phyloP scores from a whole-genome alignment of 2,113 vertebrate genomes.

The Hemiprocne comata region DNA sequence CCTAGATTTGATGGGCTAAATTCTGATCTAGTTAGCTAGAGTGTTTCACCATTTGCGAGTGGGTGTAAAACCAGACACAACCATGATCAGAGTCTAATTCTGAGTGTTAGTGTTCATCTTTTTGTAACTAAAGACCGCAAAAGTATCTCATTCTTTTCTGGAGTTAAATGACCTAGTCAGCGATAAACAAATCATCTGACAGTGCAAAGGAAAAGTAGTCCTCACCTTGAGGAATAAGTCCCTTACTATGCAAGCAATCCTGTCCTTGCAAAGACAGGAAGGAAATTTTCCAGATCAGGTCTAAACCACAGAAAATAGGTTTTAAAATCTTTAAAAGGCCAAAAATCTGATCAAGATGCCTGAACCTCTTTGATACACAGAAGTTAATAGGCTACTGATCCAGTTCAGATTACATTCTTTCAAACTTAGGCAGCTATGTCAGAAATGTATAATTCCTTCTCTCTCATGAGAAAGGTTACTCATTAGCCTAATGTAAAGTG shows the following conservation, averaged over 20 bases:
- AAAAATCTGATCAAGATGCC: fast-evolving
- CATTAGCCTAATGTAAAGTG: background rate
- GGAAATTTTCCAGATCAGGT: background rate
- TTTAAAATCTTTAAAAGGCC: background rate
- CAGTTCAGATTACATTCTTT: background rate
- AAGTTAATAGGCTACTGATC: background rate
- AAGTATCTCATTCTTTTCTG: background rate
- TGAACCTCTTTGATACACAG: background rate
- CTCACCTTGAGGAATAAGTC: background rate
- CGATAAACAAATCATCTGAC: background rate
- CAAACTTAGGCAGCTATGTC: background rate
- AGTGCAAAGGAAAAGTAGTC: background rate
- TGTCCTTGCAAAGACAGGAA: background rate
- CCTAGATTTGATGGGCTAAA: background rate
- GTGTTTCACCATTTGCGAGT: background rate
- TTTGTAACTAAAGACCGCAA: background rate
- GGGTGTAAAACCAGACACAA: background rate
- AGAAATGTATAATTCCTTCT: background rate
- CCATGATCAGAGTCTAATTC: background rate
- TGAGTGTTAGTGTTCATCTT: background rate
- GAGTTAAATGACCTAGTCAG: background rate
- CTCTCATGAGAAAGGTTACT: background rate
- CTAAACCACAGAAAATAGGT: background rate
- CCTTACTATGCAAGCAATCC: background rate
- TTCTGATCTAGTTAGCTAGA: background rate